phyloP scores from a whole-genome alignment of 2,888 invertebrate species.

The Epinotia ramella region DNA sequence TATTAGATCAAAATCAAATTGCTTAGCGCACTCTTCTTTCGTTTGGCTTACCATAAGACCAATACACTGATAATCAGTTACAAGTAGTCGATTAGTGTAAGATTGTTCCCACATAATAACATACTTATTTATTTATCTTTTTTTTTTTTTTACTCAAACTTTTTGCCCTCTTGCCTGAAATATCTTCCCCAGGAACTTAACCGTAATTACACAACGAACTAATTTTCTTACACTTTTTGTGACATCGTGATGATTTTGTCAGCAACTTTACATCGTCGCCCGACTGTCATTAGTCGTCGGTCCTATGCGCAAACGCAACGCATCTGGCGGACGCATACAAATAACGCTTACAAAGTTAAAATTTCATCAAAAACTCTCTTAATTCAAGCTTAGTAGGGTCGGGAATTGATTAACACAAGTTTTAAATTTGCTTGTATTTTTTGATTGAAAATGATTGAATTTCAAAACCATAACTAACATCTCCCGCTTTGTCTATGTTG shows the following conservation, averaged over 20 bases:
- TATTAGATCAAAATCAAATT: no score
- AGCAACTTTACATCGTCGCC: slow-evolving; percentile 80
- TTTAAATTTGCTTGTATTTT: not conserved
- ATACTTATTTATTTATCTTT: no score
- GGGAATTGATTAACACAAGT: slow-evolving; percentile 31
- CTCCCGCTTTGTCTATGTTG: slow-evolving; percentile 51
- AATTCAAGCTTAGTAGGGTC: slow-evolving; percentile 19
- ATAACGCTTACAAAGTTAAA: slow-evolving; percentile 48
- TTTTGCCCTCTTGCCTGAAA: not conserved
- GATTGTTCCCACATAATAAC: no score
- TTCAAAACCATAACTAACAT: slow-evolving; percentile 63
- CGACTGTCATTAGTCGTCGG: slow-evolving; percentile 80
- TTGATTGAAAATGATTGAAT: slow-evolving; percentile 66
- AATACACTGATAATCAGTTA: no score
- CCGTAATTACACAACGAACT: slow-evolving; percentile 56
- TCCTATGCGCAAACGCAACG: slow-evolving; percentile 68
- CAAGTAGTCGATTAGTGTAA: no score
- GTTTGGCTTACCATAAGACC: no score
- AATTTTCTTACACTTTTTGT: slow-evolving; percentile 61
- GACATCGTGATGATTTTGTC: slow-evolving; percentile 74
- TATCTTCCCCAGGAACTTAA: slow-evolving; percentile 2
- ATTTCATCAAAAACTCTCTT: slow-evolving; percentile 7
- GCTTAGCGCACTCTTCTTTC: no score
- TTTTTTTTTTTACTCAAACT: no score
- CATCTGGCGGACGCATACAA: slow-evolving; percentile 76